A percentile compares a stretch with the other conserved stretches of the same genome.
phyloP scores from a whole-genome alignment of 2,113 vertebrate genomes.

The Craseonycteris thonglongyai region DNA sequence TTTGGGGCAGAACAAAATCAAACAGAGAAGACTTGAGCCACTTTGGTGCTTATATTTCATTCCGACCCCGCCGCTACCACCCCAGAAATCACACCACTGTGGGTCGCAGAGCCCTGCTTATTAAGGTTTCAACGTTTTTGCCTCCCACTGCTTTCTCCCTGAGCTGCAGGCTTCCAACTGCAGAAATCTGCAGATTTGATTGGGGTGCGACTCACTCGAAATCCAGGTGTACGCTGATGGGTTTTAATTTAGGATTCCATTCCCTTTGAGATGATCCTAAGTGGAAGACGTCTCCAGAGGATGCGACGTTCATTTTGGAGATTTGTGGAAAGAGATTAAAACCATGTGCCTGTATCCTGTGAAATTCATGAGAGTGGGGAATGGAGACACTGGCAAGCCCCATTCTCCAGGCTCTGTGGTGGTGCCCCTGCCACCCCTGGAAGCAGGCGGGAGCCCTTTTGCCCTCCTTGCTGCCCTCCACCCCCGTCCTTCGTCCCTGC shows the following conservation, averaged over 20 bases:
- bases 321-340: conserved; percentile 59
- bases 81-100: not conserved
- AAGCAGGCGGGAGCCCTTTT: conserved; percentile 50
- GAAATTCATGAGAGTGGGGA: conserved; percentile 28
- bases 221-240: conserved; percentile 50
- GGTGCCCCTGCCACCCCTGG: conserved; percentile 1
- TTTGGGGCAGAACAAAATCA: not conserved
- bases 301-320: conserved; percentile 56
- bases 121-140: not conserved
- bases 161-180: not conserved
- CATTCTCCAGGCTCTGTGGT: conserved; percentile 42
- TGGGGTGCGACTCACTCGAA: not conserved
- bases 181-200: not conserved
- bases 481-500: conserved; percentile 50
- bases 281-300: conserved; percentile 63
- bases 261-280: conserved; percentile 53
- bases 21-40: rapidly evolving
- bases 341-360: conserved; percentile 50
- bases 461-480: conserved; percentile 22
- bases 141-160: not conserved
- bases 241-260: conserved; percentile 58
- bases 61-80: rapidly evolving
- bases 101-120: not conserved
- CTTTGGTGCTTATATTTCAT: rapidly evolving
- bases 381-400: not conserved